Evolutionary conservation across 2,113 vertebrate genomes (phyloP).

Genomic region (Pomatostomus ruficeps): DNA sequence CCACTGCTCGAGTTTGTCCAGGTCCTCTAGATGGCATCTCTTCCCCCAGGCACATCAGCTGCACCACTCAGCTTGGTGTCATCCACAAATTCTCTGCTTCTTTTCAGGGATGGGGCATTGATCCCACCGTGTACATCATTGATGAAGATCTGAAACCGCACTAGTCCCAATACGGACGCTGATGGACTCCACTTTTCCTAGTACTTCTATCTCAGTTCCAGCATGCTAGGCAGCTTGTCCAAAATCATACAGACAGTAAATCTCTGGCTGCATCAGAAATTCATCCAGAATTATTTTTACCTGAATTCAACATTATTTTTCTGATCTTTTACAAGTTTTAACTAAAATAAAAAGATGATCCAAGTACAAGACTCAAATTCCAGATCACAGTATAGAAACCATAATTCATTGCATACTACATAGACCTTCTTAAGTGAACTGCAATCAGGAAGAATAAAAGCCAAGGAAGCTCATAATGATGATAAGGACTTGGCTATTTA

Average conservation of each 20-base stretch:
- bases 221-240: neutral
- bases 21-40: neutral
- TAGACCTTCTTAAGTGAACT: neutral
- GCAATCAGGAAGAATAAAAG: neutral
- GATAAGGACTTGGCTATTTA: neutral
- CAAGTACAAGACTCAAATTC: neutral
- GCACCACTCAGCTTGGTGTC: neutral
- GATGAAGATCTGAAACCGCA: rapidly evolving
- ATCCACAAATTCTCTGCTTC: neutral
- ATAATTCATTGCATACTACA: neutral
- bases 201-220: neutral
- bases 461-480: neutral
- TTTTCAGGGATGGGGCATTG: too few relatives aligned
- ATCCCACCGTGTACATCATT: rapidly evolving
- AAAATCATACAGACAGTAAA: neutral
- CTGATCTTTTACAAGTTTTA: neutral
- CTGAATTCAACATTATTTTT: neutral
- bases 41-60: neutral
- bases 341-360: neutral
- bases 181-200: neutral
- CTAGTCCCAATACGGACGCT: rapidly evolving
- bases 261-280: neutral
- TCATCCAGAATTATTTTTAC: neutral
- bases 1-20: neutral
- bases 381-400: neutral